Evolutionary conservation across 2,113 vertebrate genomes (phyloP).

Genomic region (Ochotona curzoniae): DNA sequence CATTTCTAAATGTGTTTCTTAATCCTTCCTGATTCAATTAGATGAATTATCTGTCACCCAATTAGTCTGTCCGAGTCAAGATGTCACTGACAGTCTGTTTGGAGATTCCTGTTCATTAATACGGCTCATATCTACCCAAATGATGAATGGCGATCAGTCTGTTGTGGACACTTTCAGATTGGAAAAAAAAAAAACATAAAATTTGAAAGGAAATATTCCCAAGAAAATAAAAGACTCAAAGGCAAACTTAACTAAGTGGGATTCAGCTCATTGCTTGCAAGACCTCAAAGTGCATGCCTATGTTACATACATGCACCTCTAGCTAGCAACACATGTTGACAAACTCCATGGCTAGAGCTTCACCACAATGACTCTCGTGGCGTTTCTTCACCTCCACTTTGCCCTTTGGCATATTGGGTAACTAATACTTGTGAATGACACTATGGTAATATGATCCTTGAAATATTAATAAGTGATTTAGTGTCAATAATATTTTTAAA

Average conservation of each 20-base stretch:
- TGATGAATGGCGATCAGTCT: not conserved
- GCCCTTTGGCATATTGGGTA: not conserved
- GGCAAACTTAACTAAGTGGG: not conserved
- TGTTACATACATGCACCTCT: not conserved
- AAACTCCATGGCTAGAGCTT: not conserved
- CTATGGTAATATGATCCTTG: not conserved
- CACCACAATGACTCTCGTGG: not conserved
- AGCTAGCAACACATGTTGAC: not conserved
- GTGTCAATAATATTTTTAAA: not conserved
- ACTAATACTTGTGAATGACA: conserved; percentile 41
- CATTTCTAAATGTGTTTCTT: conserved; percentile 41
- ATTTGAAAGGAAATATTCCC: not conserved
- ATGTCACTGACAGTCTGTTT: conserved; percentile 6
- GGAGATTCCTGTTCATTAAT: conserved; percentile 18
- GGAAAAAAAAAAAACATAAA: not conserved
- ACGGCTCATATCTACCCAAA: not conserved
- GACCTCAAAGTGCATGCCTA: not conserved
- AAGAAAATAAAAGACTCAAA: conserved; percentile 22
- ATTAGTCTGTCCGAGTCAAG: conserved; percentile 44
- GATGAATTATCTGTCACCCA: conserved; percentile 20
- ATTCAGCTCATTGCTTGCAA: not conserved
- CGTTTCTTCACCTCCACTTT: not conserved
- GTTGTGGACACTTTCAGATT: not conserved
- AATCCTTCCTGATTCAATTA: conserved; percentile 65
- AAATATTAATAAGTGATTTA: not conserved